Percentiles rank a stretch among this genome's conserved stretches.
phyloP scores from a whole-genome alignment of 2,888 invertebrate genomes.

The Ennomos erosarius region DNA sequence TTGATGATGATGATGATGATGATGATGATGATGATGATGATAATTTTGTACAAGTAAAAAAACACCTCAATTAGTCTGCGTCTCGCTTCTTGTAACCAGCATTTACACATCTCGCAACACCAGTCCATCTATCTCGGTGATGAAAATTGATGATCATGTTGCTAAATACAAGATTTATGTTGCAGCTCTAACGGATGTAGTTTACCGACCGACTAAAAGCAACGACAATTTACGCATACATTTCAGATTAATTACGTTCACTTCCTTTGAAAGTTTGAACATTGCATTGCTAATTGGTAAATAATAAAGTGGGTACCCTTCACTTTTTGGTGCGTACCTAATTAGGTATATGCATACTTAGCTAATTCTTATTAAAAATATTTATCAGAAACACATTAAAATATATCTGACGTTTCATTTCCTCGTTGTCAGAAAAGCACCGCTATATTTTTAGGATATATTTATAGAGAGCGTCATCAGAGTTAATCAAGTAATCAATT shows the following conservation, averaged over 20 bases:
- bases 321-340: constrained; percentile 4
- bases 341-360: no score
- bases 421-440: no score
- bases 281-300: constrained; percentile 1
- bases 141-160: constrained; percentile 9
- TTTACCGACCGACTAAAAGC: constrained; percentile 3
- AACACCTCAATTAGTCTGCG: constrained; percentile 1
- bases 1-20: no score
- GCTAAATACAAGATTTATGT: constrained; percentile 17
- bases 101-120: constrained; percentile 11
- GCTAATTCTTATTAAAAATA: no score
- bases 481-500: no score
- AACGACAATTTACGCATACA: neutral
- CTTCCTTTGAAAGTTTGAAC: constrained; percentile 15
- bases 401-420: no score
- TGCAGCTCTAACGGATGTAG: constrained; percentile 6
- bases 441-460: no score
- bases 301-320: constrained; percentile 1
- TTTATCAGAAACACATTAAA: no score
- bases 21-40: no score
- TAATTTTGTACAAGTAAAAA: neutral
- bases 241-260: constrained; percentile 12
- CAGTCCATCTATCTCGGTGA: neutral
- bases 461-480: no score
- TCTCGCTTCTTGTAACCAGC: neutral